Base-by-base conservation (phyloP, 2,113 vertebrate species). In the Trogon melanurus region DNA sequence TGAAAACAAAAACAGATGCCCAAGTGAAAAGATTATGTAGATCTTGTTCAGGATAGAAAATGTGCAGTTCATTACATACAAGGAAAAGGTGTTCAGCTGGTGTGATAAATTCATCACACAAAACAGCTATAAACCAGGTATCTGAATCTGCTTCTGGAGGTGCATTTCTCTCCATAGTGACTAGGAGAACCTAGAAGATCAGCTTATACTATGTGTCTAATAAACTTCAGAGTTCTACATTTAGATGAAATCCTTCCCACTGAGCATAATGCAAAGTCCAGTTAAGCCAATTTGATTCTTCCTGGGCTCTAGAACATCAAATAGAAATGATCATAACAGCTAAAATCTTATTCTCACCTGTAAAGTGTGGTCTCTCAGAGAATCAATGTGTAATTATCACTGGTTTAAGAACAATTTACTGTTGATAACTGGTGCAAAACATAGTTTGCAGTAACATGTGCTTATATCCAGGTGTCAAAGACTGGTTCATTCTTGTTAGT, bases 401-500 rank as follows among this genome's bases (percentile, higher is more conserved):
- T 76, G 10, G 26, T 74, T 92, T 93, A 47, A 78, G 41, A 92
- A 70, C 41, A 80, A 75, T 27, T 67, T 7, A 13, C 23, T 51
- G 16, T 64, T 78, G 27, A 6, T 19, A 85, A 61, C 20, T 70
- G 23, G 34, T 64, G 15, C 44, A 89, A 88, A 89, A 57, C 29
- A 27, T 2, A 23, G 22, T 29, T 38, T 71, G 29, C 27, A 58
- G 36, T 17, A 80, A 62, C 0, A 2, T 9, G 13, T 71, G 2
- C 12, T 60, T 48, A 12, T 13, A 61, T 53, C 71, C 36, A 58
- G 36, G 45, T 57, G 50, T 36, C 48, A 82, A 79, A 72, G 19
- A 60, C 18, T 41, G 8, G 9, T n/a, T 91, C 16, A 11, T 86
- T 86, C 41, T 29, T 71, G 11, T 41, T 57, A 69, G 17, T 30